Percentiles rank a stretch among this genome's conserved stretches.
Evolutionary conservation across 2,113 vertebrate species (phyloP).

Genomic region (Festucalex cinctus): DNA sequence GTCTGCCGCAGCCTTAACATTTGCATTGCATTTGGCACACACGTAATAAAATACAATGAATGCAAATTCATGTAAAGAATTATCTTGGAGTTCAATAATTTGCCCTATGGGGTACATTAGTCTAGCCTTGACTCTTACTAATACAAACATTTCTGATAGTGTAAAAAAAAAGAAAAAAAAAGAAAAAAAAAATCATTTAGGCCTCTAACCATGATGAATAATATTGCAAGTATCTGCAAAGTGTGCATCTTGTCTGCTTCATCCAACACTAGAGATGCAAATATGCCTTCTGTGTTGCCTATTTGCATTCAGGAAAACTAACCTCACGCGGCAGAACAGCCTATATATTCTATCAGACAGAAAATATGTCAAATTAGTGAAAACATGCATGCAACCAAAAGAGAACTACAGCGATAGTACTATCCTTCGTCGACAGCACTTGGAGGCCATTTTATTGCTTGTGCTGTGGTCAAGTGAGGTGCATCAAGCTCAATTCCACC

Average conservation of each 20-base stretch:
- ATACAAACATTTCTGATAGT: background rate
- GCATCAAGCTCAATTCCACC: conserved; percentile 76
- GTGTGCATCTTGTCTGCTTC: background rate
- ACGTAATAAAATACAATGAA: conserved; percentile 2
- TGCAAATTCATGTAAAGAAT: conserved; percentile 17
- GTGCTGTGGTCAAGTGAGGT: conserved; percentile 81
- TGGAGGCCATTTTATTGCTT: conserved; percentile 79
- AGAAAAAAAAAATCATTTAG: background rate
- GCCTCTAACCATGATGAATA: background rate
- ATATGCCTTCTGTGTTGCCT: background rate
- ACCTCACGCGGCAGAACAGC: background rate
- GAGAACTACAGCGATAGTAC: conserved; percentile 51
- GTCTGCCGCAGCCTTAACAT: conserved; percentile 18
- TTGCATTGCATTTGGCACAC: conserved; percentile 5
- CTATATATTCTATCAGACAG: background rate
- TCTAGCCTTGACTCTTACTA: background rate
- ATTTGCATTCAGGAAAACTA: background rate
- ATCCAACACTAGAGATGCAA: background rate
- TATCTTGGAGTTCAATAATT: background rate
- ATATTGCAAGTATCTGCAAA: background rate
- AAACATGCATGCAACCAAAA: conserved; percentile 15
- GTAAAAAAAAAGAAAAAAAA: background rate
- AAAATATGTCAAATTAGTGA: background rate
- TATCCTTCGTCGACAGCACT: conserved; percentile 65
- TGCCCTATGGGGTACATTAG: background rate